phyloP scores from a whole-genome alignment of 2,113 vertebrate species.

The Cheirogaleus medius region DNA sequence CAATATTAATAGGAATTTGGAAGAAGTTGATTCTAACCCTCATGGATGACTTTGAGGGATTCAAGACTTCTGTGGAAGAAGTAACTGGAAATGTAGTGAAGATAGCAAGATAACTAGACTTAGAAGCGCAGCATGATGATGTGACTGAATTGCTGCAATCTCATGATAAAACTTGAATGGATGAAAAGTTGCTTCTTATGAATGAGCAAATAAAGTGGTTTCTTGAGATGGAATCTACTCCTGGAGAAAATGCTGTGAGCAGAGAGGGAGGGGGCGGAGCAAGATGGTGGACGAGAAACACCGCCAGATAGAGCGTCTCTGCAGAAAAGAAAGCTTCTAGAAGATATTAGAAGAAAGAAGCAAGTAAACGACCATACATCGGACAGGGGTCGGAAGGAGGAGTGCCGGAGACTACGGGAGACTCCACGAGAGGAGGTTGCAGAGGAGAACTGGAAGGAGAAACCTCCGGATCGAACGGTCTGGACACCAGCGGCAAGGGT shows the following conservation, averaged over 20 bases:
- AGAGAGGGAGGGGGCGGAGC: no score
- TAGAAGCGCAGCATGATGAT: neutral
- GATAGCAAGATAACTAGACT: neutral
- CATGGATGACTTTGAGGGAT: neutral
- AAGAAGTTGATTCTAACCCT: neutral
- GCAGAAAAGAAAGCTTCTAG: no score
- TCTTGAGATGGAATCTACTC: neutral
- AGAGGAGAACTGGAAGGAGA: no score
- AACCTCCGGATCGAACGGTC: no score
- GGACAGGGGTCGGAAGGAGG: no score
- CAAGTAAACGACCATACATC: no score
- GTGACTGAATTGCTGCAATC: neutral
- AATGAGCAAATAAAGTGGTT: neutral
- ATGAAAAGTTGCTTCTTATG: neutral
- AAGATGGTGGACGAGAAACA: no score
- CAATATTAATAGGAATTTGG: neutral
- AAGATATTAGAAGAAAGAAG: no score
- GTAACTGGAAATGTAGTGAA: neutral
- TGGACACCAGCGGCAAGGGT: no score
- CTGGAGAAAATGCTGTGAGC: neutral
- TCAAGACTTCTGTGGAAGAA: neutral
- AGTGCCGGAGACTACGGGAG: no score
- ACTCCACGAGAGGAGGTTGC: no score
- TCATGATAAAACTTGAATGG: neutral
- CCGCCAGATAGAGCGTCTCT: no score